These are phyloP conservation scores for Brachymystax lenok DNA, from an alignment of 2,797 vertebrate species.

Conservation along the genomic window DNA sequence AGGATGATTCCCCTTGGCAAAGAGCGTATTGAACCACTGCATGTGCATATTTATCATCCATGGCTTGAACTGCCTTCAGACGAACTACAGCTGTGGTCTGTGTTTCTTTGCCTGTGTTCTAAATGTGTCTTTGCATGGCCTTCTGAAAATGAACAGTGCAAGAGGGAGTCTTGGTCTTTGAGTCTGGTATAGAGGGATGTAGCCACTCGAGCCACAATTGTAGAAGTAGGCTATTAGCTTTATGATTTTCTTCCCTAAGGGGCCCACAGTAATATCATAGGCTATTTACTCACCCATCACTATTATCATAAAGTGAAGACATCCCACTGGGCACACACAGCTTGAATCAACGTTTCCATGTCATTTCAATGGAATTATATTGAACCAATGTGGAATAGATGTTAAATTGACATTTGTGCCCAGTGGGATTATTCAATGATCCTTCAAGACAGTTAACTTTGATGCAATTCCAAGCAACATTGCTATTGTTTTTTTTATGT, in stretches of 20 bases:
- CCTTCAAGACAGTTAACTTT: not conserved
- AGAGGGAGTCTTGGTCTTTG: not conserved
- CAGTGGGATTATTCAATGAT: not conserved
- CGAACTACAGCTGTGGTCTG: slow-evolving; percentile 12
- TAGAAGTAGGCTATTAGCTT: not conserved
- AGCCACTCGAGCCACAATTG: not conserved
- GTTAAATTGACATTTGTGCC: no score
- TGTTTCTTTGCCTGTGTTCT: slow-evolving; percentile 17
- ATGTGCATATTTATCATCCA: slow-evolving; percentile 4
- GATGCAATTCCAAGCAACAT: no score
- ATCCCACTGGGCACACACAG: no score
- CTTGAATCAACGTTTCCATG: no score
- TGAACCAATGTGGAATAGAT: no score
- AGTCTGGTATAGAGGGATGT: not conserved
- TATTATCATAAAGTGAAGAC: not conserved
- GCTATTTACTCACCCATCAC: not conserved
- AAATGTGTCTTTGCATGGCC: slow-evolving; percentile 15
- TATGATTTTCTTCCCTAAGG: not conserved
- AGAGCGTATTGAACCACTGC: slow-evolving; percentile 9
- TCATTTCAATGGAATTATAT: no score
- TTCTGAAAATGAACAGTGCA: slow-evolving; percentile 2
- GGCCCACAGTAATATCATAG: not conserved
- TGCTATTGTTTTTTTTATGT: no score
- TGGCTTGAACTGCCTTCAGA: slow-evolving; percentile 39
- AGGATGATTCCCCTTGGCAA: slow-evolving; percentile 14